Evolutionary conservation across 1,140 invertebrate genomes (phyloP).

Genomic region (Micrasema longulum): DNA sequence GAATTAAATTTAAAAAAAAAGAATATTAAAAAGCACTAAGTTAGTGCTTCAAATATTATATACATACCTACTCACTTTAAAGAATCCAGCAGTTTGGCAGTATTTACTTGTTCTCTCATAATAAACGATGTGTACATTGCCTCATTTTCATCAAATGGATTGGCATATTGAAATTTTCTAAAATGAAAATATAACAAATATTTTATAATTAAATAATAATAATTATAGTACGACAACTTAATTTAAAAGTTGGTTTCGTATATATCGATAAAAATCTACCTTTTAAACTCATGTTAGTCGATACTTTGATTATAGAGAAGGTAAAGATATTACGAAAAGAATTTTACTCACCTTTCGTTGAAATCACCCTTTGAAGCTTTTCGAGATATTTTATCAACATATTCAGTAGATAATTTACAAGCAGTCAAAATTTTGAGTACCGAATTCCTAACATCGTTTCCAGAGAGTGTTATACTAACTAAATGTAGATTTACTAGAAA

Average conservation of each 20-base stretch:
- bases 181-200: constrained; percentile 58
- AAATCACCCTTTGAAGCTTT: constrained; percentile 36
- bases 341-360: constrained; percentile 41
- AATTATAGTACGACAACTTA: too few species aligned
- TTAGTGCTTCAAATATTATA: too few species aligned
- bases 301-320: too few species aligned
- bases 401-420: constrained; percentile 80
- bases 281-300: too few species aligned
- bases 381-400: constrained; percentile 73
- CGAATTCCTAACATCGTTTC: constrained; percentile 72
- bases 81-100: constrained; percentile 63
- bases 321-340: too few species aligned
- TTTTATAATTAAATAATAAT: too few species aligned
- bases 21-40: too few species aligned
- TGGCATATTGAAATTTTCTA: constrained; percentile 57
- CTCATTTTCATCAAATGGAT: constrained; percentile 51
- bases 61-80: constrained; percentile 60
- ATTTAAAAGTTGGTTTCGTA: too few species aligned
- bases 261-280: too few species aligned
- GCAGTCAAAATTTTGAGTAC: constrained; percentile 75
- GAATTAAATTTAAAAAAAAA: too few species aligned
- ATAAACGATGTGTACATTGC: constrained; percentile 47
- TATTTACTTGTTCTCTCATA: constrained; percentile 62
- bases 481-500: constrained; percentile 69
- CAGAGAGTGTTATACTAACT: constrained; percentile 72